Conservation (phyloP, 2,113 vertebrate species). For the Chamaea fasciata region DNA sequence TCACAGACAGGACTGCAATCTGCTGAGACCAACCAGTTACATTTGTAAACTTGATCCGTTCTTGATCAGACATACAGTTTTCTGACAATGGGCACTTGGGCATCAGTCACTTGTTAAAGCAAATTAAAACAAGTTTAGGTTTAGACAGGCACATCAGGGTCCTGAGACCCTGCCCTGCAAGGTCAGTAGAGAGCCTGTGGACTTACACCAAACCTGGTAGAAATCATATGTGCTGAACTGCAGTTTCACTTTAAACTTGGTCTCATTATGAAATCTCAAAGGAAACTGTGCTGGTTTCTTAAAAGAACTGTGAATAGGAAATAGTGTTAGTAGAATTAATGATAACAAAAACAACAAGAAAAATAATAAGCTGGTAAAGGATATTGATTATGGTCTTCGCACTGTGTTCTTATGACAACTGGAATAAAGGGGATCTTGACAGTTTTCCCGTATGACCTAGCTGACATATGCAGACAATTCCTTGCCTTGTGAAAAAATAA, state of each 20-base stretch:
- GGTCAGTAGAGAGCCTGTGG: not conserved
- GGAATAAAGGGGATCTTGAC: not conserved
- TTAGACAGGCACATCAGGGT: not conserved
- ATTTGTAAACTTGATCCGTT: not conserved
- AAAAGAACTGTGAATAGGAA: accelerated
- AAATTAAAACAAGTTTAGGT: not conserved
- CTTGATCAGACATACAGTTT: not conserved
- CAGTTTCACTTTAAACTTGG: not conserved
- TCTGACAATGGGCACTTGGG: not conserved
- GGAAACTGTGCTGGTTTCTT: not conserved
- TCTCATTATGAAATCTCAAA: not conserved
- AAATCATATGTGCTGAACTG: not conserved
- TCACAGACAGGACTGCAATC: not conserved
- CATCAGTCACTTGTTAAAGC: not conserved
- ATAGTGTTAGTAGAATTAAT: not conserved
- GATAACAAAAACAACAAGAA: not conserved
- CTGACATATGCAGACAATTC: not conserved
- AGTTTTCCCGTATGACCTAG: not conserved
- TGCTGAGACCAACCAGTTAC: not conserved
- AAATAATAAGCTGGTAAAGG: not conserved
- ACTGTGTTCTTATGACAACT: not conserved
- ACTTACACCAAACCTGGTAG: not conserved
- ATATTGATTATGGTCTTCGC: not conserved
- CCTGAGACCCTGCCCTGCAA: not conserved
- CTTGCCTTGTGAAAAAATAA: not conserved